Evolutionary conservation across 2,797 vertebrate genomes (phyloP), one percentile per base, ranked within the genome.

Genomic region (Melanotaenia maccullochi): DNA sequence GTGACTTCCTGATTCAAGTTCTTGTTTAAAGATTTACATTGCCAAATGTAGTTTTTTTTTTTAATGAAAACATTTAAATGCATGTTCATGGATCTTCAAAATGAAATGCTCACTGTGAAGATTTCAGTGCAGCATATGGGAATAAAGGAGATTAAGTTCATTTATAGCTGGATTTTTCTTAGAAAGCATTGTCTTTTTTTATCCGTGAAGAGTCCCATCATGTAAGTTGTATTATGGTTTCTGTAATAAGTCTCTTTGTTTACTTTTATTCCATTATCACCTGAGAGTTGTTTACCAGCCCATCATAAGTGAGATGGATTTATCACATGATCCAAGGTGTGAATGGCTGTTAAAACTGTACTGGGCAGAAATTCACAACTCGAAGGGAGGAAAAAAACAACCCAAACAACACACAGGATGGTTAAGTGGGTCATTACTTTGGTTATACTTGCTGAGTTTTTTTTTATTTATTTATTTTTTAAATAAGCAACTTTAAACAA

Each of bases 401-500:
- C 47, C 47, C 18, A 22, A 51, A 11, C 9, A 51, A 24, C 47
- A 22, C 42, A 22, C n/a, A 51, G 20, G 24, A 54, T 25, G 51
- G 24, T 28, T 28, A 54, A 12, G 5, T 25, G 51, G 12, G 24
- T 14, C 51, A 28, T 44, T 44, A 18, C 5, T 44, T 20, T 44
- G 1, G 42, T 44, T 44, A 20, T 25, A 25, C 9, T 24, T 22
- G 22, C 9, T 9, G 2, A 1, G 3, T 51, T 16, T 40, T 5
- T 40, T 18, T 38, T 38, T 38, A 13, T 38, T 38, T 38, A 33
- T 33, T 18, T 7, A 1, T 18, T 24, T 5, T 52, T 58, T 56
- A 81, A 71, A 70, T 25, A 70, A 69, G 75, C 30, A 62, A 44
- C 25, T 32, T 20, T 32, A 66, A 77, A 38, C 42, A 32, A 49